Percentiles rank a stretch among this genome's conserved stretches.
These are phyloP conservation scores for Salarias fasciatus DNA, from an alignment of 2,797 vertebrate genomes.

Conservation along the genomic window DNA sequence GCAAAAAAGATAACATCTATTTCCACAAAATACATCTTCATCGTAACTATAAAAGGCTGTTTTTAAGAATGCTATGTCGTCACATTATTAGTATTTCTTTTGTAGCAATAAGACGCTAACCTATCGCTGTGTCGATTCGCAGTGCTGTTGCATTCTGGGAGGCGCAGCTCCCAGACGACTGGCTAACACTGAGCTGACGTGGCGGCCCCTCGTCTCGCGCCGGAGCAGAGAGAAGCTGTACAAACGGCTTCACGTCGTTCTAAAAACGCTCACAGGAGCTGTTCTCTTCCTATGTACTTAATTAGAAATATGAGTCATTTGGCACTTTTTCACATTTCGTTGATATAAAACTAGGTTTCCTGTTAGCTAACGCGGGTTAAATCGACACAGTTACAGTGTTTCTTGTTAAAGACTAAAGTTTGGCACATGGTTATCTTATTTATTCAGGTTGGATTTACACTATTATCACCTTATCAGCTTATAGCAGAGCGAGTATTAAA, in stretches of 20 bases:
- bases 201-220: constrained; percentile 63
- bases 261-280: constrained; percentile 63
- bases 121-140: constrained; percentile 76
- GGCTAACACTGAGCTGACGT: constrained; percentile 73
- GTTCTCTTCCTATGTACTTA: constrained; percentile 59
- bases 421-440: constrained; percentile 86
- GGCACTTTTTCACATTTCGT: constrained; percentile 88
- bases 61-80: constrained; percentile 86
- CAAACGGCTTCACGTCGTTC: constrained; percentile 62
- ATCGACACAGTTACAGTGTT: constrained; percentile 78
- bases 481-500: constrained; percentile 76
- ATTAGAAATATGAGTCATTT: constrained; percentile 85
- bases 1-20: constrained; percentile 90
- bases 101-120: constrained; percentile 80
- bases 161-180: constrained; percentile 64
- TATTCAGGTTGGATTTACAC: constrained; percentile 76
- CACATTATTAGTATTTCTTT: constrained; percentile 73
- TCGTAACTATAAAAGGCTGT: constrained; percentile 87
- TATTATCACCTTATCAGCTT: constrained; percentile 71
- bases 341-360: constrained; percentile 84
- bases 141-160: constrained; percentile 81
- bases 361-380: constrained; percentile 80
- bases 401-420: constrained; percentile 81
- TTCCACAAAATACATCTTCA: constrained; percentile 88
- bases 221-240: constrained; percentile 72